Evolutionary conservation across 2,888 invertebrate species (phyloP).

Genomic region (Oasisia sp.): DNA sequence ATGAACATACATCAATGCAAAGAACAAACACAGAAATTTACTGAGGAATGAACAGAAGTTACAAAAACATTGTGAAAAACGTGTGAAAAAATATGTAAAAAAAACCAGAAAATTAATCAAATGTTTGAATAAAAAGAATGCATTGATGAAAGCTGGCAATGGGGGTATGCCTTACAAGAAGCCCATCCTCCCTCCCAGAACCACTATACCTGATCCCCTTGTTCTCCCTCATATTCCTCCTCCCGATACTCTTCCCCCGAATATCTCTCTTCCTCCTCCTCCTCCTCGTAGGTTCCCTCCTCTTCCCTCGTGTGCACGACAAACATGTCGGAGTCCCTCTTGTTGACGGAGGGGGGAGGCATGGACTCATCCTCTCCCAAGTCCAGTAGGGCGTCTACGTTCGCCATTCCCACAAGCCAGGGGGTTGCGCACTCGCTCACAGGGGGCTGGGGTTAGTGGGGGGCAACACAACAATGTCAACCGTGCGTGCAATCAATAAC

Average conservation of each 20-base stretch:
- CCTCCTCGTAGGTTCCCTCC: background rate
- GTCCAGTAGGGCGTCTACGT: background rate
- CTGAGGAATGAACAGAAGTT: background rate
- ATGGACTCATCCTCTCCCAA: background rate
- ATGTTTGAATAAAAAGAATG: background rate
- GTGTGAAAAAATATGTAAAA: background rate
- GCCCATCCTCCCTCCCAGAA: background rate
- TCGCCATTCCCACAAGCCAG: background rate
- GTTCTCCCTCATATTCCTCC: background rate
- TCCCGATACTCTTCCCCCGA: background rate
- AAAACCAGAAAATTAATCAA: background rate
- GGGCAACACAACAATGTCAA: conserved; percentile 14
- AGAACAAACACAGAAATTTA: background rate
- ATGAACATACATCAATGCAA: background rate
- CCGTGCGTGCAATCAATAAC: conserved; percentile 6
- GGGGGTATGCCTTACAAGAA: background rate
- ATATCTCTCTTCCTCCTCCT: background rate
- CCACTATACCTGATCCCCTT: background rate
- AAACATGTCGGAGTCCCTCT: background rate
- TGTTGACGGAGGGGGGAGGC: background rate
- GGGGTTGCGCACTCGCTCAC: background rate
- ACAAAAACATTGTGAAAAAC: background rate
- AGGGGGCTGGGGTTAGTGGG: background rate
- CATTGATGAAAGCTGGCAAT: background rate
- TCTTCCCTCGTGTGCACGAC: background rate